Evolutionary conservation across 1,140 invertebrate genomes (phyloP), one percentile per base, ranked within the genome.

Genomic region (Mylabris phalerata): DNA sequence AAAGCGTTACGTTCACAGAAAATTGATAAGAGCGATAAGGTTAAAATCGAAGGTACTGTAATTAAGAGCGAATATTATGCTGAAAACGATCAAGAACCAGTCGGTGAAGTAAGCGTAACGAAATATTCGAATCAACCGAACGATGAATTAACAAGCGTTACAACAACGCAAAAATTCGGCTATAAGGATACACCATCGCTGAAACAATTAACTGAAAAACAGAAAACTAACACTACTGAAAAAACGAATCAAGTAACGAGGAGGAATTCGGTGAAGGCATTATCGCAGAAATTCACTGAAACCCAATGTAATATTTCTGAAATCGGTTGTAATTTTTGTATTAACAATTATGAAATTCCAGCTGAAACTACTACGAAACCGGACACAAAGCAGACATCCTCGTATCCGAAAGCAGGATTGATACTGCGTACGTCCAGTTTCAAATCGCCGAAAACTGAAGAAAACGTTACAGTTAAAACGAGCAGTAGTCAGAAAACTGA

Each of bases 281-380:
- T 88, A 42, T 85, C 84, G 7, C 83, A 88, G 67, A 88, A 86
- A 73, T 88, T 85, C 66, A 84, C 87, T 67, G 82, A 84, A 65
- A 83, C 77, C 71, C 81, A 80, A 60, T 82, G 83, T 84, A 67
- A 77, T 10, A 19, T 47, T 47, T 47, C 2, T 27, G 44, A 45
- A 45, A 13, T 9, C 44, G 10, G 9, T 32, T 32, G 32, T 32
- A 32, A 32, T 32, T 32, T 32, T 32, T 4, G 32, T 32, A 32
- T 19, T 19, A 19, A 19, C 4, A 32, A 32, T 32, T 32, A 9
- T 13, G 24, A 47, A 40, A 57, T 70, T 69, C 7, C 65, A 82
- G 79, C 72, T 62, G 79, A 81, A 64, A 76, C 73, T 42, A 67
- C 71, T 24, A 79, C 79, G 70, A 74, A 64, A 54, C 79, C 9